Evolutionary conservation across 2,113 vertebrate species (phyloP).

Genomic region (Megaleporinus macrocephalus): DNA sequence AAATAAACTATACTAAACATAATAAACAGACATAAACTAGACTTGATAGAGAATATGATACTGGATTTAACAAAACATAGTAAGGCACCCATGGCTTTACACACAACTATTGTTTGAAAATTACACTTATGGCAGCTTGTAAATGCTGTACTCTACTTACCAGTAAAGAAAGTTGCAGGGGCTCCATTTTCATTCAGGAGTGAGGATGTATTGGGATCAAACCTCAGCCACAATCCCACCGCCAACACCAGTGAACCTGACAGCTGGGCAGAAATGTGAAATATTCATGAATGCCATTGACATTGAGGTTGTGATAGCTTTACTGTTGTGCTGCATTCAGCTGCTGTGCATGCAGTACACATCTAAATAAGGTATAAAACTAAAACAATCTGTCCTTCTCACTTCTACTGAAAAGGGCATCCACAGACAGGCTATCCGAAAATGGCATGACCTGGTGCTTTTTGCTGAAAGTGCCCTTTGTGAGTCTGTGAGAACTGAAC

Average conservation of each 20-base stretch:
- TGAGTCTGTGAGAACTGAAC: slow-evolving; percentile 21
- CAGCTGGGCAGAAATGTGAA: slow-evolving; percentile 77
- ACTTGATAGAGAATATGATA: no score
- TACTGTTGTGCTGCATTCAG: background rate
- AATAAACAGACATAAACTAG: no score
- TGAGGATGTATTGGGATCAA: slow-evolving; percentile 81
- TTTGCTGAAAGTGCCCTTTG: background rate
- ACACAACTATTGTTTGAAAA: no score
- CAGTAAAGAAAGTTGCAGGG: slow-evolving; percentile 88
- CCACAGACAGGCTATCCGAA: slow-evolving; percentile 4
- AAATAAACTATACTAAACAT: no score
- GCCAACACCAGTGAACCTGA: slow-evolving; percentile 87
- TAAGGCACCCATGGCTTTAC: no score
- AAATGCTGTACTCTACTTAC: slow-evolving; percentile 74
- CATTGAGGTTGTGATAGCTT: background rate
- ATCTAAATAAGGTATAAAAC: background rate
- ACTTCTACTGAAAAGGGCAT: background rate
- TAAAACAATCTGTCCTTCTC: background rate
- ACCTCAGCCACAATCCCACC: slow-evolving; percentile 94
- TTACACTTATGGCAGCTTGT: no score
- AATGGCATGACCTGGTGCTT: background rate
- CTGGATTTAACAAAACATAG: no score
- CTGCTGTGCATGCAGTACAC: background rate
- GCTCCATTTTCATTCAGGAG: slow-evolving; percentile 81
- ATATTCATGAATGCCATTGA: background rate